Base-by-base conservation (phyloP, 2,888 invertebrate species). In the Masnerella sp. region DNA sequence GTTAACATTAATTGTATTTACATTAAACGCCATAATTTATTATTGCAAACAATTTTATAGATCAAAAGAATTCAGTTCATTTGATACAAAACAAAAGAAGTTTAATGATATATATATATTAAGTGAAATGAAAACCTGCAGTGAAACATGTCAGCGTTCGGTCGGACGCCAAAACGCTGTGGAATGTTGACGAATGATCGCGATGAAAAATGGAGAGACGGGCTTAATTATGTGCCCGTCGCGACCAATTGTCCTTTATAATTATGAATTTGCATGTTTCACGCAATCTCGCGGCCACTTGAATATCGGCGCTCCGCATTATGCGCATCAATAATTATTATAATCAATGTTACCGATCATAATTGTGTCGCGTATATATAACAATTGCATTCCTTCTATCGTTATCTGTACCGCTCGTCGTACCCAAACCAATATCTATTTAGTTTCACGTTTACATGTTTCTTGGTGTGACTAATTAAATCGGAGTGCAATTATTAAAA, bases 251-350 rank as follows among this genome's bases (percentile, higher is more conserved):
- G 22, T 45, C 59, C 22, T 45, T 38, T 38, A 40, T 45, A 49
- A 61, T 47, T 49, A 47, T 36, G 8, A 34, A 59, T 59, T 59
- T 61, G 40, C 47, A 61, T 61, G 49, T 49, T 61, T 49, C 38
- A 49, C n/a, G 30, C 18, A 28, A 47, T 47, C 38, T 45, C 43
- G 30, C 40, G 38, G 14, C 30, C 30, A 40, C 38, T 36, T 38
- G 59, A 38, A 38, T 30, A 12, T 5, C 14, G 28, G 12, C 4
- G 20, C 7, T 17, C n/a, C 38, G 59, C 17, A 32, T 61, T 30
- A 36, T 28, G 17, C 25, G 30, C 59, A 45, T 58, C 59, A 61
- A 49, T 61, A 47, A 61, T 61, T 43, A 36, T 28, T 43, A 28
- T 59, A 59, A 59, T 59, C 47, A 47, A 61, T 49, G 30, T 34